Base-by-base conservation (phyloP, 2,888 invertebrate genomes). In the Brassicogethes aeneus region DNA sequence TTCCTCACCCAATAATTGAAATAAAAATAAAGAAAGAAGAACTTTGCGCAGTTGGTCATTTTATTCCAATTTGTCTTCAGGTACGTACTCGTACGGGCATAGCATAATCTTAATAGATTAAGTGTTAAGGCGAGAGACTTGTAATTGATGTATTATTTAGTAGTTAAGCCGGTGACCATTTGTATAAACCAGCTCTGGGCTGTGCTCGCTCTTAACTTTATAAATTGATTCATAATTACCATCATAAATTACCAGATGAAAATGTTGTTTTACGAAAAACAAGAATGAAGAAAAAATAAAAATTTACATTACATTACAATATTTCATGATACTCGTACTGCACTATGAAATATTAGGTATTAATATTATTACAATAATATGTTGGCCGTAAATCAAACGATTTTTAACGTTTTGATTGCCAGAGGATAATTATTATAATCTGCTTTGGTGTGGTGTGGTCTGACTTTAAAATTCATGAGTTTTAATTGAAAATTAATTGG, bases 61-160 rank as follows among this genome's bases (percentile, higher is more conserved):
- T n/a, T n/a, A n/a, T n/a, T n/a, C n/a, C n/a, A n/a, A n/a, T n/a
- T n/a, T n/a, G n/a, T n/a, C n/a, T n/a, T n/a, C n/a, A n/a, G n/a
- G n/a, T n/a, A n/a, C n/a, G n/a, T n/a, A n/a, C n/a, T n/a, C n/a
- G n/a, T n/a, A n/a, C 5, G 5, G 23, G 23, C 23, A 23, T 10
- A 23, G 40, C 33, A 29, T 52, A 51, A 54, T 48, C 49, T 52
- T 52, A 52, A 55, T 50, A 53, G 48, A 55, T 55, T 52, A 51
- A 52, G 52, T 55, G 55, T 42, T 53, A 53, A 55, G 50, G 47
- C 48, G 51, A 45, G 48, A 50, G 43, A 43, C 47, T 44, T 45
- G 55, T 55, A 55, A 53, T 55, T 47, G 55, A 55, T 50, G 53
- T 53, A 51, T 53, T 55, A 53, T 53, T 53, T 51, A 49, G 48